Conservation (phyloP, 35 echinoderm and acorn worm species). For the Ophiothrix spiculata region DNA sequence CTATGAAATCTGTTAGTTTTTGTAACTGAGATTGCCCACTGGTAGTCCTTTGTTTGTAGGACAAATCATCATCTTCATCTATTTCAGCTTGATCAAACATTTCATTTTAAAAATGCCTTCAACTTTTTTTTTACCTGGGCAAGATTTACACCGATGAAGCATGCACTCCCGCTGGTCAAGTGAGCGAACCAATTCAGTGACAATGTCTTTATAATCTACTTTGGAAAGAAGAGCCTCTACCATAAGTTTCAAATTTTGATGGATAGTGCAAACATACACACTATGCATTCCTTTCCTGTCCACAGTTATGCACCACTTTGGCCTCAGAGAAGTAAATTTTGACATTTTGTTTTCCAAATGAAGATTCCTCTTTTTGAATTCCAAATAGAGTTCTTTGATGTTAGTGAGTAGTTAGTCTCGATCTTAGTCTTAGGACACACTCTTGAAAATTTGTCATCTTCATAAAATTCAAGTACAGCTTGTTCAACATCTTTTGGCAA, state of each 20-base stretch:
- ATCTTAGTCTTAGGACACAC: too few species aligned
- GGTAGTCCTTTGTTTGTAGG: neutral
- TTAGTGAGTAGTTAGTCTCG: neutral
- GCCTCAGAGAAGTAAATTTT: neutral
- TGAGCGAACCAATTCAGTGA: neutral
- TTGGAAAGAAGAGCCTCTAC: neutral
- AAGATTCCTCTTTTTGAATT: constrained; percentile 18
- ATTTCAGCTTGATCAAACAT: neutral
- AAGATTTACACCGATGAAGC: neutral
- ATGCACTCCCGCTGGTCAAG: neutral
- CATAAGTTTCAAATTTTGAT: constrained; percentile 36
- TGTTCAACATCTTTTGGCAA: too few species aligned
- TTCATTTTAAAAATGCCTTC: neutral
- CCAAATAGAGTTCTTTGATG: constrained; percentile 1
- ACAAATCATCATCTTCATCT: neutral
- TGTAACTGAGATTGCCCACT: neutral
- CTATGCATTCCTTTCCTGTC: constrained; percentile 7
- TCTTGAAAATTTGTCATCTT: too few species aligned
- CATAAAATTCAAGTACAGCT: too few species aligned
- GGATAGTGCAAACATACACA: constrained; percentile 17
- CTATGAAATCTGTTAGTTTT: neutral
- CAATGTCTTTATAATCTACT: neutral
- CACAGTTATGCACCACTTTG: constrained; percentile 20
- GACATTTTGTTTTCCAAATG: constrained; percentile 10
- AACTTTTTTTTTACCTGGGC: neutral